Percentiles rank a stretch among this genome's conserved stretches.
These are phyloP conservation scores for Gallinago paraguaiae DNA, from an alignment of 2,113 vertebrate species.

Conservation along the genomic window DNA sequence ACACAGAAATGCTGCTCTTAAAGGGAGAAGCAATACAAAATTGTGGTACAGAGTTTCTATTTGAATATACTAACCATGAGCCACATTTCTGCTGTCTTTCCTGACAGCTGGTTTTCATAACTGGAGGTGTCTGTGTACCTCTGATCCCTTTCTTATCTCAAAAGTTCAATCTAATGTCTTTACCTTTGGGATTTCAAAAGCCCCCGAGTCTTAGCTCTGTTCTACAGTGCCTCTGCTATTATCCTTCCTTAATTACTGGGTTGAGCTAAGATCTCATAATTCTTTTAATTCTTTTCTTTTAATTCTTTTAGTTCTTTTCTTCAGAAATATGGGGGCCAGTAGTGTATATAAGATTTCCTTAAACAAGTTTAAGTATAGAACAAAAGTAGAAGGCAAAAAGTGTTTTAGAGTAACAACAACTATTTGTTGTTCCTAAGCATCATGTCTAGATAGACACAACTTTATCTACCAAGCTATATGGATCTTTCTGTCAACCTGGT, in stretches of 20 bases:
- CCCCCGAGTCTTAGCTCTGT: not conserved
- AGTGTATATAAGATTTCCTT: not conserved
- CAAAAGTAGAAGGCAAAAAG: not conserved
- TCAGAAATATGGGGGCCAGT: not conserved
- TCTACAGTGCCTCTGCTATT: not conserved
- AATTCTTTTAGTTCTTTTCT: not conserved
- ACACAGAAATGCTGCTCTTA: not conserved
- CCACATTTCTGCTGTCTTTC: not conserved
- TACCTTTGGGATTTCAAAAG: not conserved
- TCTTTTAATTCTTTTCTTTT: not conserved
- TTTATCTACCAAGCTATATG: not conserved
- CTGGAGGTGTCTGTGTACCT: accelerated
- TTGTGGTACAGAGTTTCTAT: too few species aligned
- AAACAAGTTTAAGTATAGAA: not conserved
- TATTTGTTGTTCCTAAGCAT: not conserved
- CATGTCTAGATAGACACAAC: not conserved
- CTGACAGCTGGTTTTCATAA: not conserved
- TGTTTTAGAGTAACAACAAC: not conserved
- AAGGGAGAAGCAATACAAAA: not conserved
- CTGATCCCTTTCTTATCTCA: not conserved
- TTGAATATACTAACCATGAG: not conserved
- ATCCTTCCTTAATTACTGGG: not conserved
- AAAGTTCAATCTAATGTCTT: not conserved
- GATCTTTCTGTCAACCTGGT: not conserved
- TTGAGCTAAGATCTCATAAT: not conserved